Base-by-base conservation (phyloP, 2,888 invertebrate genomes). In the Drosophila merina region DNA sequence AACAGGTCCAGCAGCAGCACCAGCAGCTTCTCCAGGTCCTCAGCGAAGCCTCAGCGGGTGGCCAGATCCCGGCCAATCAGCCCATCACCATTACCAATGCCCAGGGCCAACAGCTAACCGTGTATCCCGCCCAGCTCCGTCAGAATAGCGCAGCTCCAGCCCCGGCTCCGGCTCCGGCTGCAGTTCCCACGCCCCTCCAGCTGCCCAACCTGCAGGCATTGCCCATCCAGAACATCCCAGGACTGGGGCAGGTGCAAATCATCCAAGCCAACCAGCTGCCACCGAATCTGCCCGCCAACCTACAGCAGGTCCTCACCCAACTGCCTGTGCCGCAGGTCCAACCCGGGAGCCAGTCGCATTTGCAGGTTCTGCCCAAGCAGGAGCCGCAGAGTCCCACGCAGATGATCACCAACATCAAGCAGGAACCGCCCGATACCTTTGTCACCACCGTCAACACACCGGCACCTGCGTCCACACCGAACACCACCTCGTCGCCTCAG, bases 101-200 rank as follows among this genome's bases (percentile, higher is more conserved):
- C 1, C 94, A 94, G 84, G 96, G 95, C 0, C 96, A 96, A 88
- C 97, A 97, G 89, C 94, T 97, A 77, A 97, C 97, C 4, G 95
- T 97, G 56, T 97, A 97, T 88, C 96, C 97, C 8, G 94, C 95
- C 1, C 93, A 94, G 12, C 93, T 93, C 56, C 63, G 72, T 0
- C 70, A 72, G 33, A 62, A 25, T 45, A n/a, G 72, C 10, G 3
- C 44, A 9, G 10, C 44, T 5, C 44, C 44, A 2, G 31, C 44
- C 2, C 49, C 49, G 6, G 44, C 54, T 10, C 40, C 72, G 2
- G 28, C 55, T 5, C 50, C 70, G 2, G 10, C 62, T 3, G 49
- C 69, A 7, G 71, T 87, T 88, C 77, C 73, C 8, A 8, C 79
- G 38, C 80, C 79, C 4, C 91, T 91, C 72, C 91, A 91, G 57